Conservation (phyloP, 1,140 invertebrate genomes). For the Drosophila kepulauana region DNA sequence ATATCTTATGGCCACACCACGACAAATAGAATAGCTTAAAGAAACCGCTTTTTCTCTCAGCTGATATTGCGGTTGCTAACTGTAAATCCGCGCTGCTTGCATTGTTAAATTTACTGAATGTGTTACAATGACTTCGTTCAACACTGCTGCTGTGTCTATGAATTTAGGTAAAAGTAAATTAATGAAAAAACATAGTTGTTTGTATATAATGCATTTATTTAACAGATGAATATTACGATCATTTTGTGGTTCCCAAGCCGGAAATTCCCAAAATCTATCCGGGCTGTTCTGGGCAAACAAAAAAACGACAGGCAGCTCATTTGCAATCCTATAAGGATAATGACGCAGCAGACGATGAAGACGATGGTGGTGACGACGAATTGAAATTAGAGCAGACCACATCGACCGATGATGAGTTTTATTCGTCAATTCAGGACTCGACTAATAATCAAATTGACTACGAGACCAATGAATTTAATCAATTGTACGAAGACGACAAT, state of each 20-base stretch:
- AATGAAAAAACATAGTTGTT: not conserved
- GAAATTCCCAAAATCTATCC: conserved; percentile 35
- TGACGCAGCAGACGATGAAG: conserved; percentile 9
- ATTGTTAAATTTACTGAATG: not conserved
- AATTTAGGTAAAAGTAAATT: conserved; percentile 36
- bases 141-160: conserved; percentile 27
- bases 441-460: conserved; percentile 47
- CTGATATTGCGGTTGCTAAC: conserved; percentile 15
- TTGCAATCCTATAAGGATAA: conserved; percentile 44
- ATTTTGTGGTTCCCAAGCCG: conserved; percentile 49
- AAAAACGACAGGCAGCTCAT: conserved; percentile 44
- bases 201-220: not conserved
- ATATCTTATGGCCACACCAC: too few species aligned
- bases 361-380: conserved; percentile 19
- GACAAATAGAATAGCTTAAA: too few species aligned
- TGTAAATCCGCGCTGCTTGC: conserved; percentile 5
- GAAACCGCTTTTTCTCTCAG: too few species aligned
- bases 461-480: conserved; percentile 58
- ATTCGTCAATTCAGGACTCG: conserved; percentile 7
- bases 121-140: conserved; percentile 44
- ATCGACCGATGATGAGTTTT: conserved; percentile 7
- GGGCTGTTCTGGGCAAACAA: not conserved
- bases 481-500: conserved; percentile 22
- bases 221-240: conserved; percentile 53
- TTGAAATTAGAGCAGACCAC: not conserved